Conservation (phyloP, 2,113 vertebrate genomes). For the Poeciliopsis occidentalis region DNA sequence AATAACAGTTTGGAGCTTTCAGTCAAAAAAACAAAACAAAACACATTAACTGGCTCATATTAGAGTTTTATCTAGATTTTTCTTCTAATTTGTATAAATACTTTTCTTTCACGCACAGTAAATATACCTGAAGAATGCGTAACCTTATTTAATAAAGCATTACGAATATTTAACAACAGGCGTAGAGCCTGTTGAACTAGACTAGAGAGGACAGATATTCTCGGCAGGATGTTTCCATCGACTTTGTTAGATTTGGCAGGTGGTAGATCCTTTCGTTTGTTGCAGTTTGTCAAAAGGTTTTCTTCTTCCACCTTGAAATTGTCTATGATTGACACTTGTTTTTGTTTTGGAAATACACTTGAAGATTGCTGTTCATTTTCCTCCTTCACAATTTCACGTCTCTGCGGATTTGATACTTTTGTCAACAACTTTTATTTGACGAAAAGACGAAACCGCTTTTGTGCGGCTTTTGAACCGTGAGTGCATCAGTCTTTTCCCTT, state of each 20-base stretch:
- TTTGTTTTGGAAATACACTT: neutral
- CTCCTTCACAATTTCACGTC: neutral
- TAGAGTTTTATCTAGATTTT: too few relatives aligned
- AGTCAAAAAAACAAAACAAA: too few relatives aligned
- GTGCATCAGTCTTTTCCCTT: neutral
- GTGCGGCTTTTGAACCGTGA: neutral
- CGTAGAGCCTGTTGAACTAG: neutral
- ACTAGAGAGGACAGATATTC: neutral
- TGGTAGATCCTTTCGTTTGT: neutral
- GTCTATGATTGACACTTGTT: neutral
- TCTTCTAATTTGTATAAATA: too few relatives aligned
- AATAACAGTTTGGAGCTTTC: too few relatives aligned
- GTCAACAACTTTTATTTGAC: neutral
- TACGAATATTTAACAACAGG: too few relatives aligned
- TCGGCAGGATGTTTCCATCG: neutral
- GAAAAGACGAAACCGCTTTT: neutral
- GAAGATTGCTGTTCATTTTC: neutral
- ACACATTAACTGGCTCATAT: too few relatives aligned
- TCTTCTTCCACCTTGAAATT: neutral
- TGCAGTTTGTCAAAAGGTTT: too few relatives aligned
- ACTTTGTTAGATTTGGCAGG: neutral
- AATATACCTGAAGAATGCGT: too few relatives aligned
- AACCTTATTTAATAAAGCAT: too few relatives aligned
- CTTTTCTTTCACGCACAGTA: too few relatives aligned
- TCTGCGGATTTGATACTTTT: neutral